Evolutionary conservation across 2,888 invertebrate species (phyloP), one percentile per base, ranked within the genome.

Genomic region (Macaria liturata): DNA sequence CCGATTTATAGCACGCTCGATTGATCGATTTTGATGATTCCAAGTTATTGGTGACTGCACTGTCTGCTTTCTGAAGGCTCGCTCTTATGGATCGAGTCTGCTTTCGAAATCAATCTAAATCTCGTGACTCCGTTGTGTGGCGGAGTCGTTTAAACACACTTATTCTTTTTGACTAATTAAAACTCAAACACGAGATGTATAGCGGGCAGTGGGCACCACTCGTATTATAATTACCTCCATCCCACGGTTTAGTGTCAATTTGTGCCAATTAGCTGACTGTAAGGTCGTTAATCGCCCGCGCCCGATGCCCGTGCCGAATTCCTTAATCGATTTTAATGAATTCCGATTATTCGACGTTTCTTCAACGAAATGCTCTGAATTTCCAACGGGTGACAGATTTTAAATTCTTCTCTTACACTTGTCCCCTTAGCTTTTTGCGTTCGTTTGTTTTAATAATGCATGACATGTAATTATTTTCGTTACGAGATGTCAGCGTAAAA

Each of bases 331-430:
- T 78, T 84, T 76, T 80, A 88, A 88, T 85, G 80, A 83, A 90
- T 86, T 85, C 84, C 74, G 74, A 75, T 83, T 78, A 81, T 83
- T 80, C 78, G 70, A 77, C 76, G 50, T 85, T 86, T 86, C 88
- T 84, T 76, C 72, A 65, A 67, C 67, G 76, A 81, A 86, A 87
- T 84, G 85, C 82, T 83, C 83, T 78, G 87, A 87, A 89, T 91
- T 84, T 86, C 76, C 80, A 86, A 80, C 80, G 78, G 85, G 89
- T 91, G 91, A 90, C 88, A 91, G 87, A 91, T 88, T 91, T 89
- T 84, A 87, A 90, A 90, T 90, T 91, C 86, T 88, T 88, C 80
- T 75, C 86, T 90, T 91, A 90, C 90, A 91, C 90, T 91, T 91
- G 88, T 81, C 74, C 71, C 70, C 73, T 71, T 69, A 75, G 20